Evolutionary conservation across 2,888 invertebrate genomes (phyloP).

Genomic region (Ophion slaviceki): DNA sequence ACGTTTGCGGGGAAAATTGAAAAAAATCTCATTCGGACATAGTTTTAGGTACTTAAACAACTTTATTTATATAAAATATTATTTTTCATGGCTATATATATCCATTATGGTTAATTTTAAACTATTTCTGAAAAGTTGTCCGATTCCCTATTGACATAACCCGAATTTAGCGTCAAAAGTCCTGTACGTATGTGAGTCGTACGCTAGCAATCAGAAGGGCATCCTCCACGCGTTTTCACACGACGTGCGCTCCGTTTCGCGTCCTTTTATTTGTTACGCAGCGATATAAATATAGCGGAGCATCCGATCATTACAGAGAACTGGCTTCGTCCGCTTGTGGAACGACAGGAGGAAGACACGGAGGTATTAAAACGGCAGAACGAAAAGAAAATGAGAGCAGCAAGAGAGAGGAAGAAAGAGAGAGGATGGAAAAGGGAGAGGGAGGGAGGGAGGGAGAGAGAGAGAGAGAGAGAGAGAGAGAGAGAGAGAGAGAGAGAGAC

Average conservation of each 20-base stretch:
- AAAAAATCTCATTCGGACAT: too few relatives aligned
- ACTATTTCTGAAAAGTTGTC: too few relatives aligned
- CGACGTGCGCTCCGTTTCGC: neutral
- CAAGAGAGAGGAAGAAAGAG: neutral
- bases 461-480: constrained; percentile 4
- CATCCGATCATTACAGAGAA: constrained; percentile 60
- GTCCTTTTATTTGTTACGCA: neutral
- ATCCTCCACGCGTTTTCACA: neutral
- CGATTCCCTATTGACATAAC: too few relatives aligned
- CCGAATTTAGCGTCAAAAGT: neutral
- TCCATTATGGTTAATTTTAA: too few relatives aligned
- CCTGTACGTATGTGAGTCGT: neutral
- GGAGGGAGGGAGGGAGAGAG: neutral
- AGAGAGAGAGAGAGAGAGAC: constrained; percentile 7
- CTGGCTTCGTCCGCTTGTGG: constrained; percentile 48
- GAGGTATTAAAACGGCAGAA: constrained; percentile 18
- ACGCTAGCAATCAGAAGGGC: neutral
- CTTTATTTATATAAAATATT: too few relatives aligned
- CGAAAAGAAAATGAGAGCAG: constrained; percentile 3
- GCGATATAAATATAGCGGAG: neutral
- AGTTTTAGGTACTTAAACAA: too few relatives aligned
- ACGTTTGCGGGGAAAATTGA: too few relatives aligned
- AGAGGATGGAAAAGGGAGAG: neutral
- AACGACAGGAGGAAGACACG: constrained; percentile 26
- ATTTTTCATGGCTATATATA: too few relatives aligned